Evolutionary conservation across 2,113 vertebrate genomes (phyloP).

Genomic region (Amazona vittata): DNA sequence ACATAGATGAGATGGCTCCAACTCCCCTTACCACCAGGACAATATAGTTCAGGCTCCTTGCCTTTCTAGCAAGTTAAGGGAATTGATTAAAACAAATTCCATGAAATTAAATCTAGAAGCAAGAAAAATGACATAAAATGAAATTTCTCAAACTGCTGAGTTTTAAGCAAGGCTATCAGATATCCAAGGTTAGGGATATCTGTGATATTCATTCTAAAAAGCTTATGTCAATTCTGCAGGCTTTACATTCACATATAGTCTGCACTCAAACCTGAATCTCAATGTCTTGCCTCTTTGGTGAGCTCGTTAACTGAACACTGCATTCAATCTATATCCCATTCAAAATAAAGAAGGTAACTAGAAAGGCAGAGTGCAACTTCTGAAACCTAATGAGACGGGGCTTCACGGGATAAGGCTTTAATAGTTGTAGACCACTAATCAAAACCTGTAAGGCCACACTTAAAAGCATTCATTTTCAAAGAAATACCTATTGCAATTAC

Average conservation of each 20-base stretch:
- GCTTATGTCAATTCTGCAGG: not conserved
- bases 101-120: not conserved
- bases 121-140: not conserved
- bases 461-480: not conserved
- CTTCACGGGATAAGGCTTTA: not conserved
- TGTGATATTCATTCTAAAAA: not conserved
- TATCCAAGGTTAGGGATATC: not conserved
- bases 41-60: not conserved
- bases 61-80: not conserved
- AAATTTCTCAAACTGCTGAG: not conserved
- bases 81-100: not conserved
- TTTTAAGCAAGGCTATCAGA: not conserved
- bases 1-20: rapidly evolving
- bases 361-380: not conserved
- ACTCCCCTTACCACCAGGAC: not conserved
- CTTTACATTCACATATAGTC: not conserved
- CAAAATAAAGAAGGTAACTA: not conserved
- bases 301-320: not conserved
- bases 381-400: not conserved
- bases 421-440: not conserved
- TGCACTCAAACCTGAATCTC: not conserved
- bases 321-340: not conserved
- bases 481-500: not conserved
- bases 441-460: not conserved
- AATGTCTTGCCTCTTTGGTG: not conserved